These are phyloP conservation scores for Canis aureus DNA, from an alignment of 2,113 vertebrate species.

Conservation along the genomic window DNA sequence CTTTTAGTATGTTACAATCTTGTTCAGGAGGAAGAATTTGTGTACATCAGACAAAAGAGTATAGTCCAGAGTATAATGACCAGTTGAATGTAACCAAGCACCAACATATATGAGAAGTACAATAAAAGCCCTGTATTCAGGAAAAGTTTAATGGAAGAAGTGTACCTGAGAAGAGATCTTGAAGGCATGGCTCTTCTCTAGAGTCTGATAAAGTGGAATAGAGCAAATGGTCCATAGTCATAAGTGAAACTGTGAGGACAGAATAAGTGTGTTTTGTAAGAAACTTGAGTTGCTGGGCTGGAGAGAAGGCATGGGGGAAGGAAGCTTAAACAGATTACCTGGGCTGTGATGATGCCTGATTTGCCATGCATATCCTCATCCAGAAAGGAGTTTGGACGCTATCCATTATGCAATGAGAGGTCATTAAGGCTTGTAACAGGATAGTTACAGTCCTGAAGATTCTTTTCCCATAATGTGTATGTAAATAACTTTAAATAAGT, in stretches of 20 bases:
- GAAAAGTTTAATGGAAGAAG: not conserved
- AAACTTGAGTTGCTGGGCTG: not conserved
- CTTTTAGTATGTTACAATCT: not conserved
- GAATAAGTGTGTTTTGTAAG: not conserved
- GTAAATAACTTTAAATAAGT: constrained; percentile 42
- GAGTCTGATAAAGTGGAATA: not conserved
- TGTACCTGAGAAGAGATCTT: not conserved
- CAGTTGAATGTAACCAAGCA: not conserved
- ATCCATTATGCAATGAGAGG: not conserved
- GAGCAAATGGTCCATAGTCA: not conserved
- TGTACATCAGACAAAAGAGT: not conserved
- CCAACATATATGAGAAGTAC: not conserved
- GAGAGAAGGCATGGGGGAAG: not conserved
- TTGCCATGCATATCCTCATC: not conserved
- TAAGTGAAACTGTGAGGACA: not conserved
- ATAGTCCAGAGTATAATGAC: not conserved
- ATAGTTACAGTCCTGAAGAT: not conserved
- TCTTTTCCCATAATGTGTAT: not conserved
- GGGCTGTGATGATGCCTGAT: not conserved
- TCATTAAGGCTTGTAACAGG: not conserved
- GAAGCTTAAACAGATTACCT: not conserved
- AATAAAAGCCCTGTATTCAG: not conserved
- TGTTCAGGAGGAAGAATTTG: not conserved
- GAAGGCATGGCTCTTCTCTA: not conserved
- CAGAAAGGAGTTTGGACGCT: not conserved